Base-by-base conservation (phyloP, 2,888 invertebrate species). In the Lithosia quadra region DNA sequence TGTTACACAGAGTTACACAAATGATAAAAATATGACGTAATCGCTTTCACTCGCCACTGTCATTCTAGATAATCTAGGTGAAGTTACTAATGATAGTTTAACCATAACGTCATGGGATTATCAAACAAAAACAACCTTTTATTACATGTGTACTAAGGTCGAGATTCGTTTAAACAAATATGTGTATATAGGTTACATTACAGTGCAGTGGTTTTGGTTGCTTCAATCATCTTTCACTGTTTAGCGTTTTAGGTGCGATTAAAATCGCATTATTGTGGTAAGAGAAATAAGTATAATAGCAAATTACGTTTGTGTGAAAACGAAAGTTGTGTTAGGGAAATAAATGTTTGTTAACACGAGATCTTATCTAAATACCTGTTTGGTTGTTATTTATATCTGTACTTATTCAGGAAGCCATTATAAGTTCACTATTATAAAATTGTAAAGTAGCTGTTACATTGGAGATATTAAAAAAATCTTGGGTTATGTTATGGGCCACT, bases 31-130 rank as follows among this genome's bases (percentile, higher is more conserved):
- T n/a, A 15, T 82, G 72, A 81, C 76, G 74, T 78, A 80, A 79
- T 73, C 59, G 76, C 86, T 86, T 86, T 86, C 86, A 77, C 86
- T 86, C 82, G 73, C 72, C 79, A 77, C 36, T 36, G 24, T 64
- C 84, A 80, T 77, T 82, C 77, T 82, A 84, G 82, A 78, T 79
- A 76, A 78, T 74, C 81, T 81, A 77, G 78, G 75, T 71, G 73
- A 76, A 77, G 76, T 78, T 74, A 69, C 55, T 53, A 63, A 66
- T 55, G 36, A 36, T 69, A 10, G 21, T 21, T n/a, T 53, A 9
- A 9, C 13, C 49, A 43, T 62, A 53, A 28, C 33, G 58, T 22
- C 49, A 8, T 11, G 0, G 33, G 18, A 11, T n/a, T 34, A 2
- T 58, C 57, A 63, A 63, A 67, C 24, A 57, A 69, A 73, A 65